Base-by-base conservation (phyloP, 2,113 vertebrate genomes). In the Rhynchomys soricoides region DNA sequence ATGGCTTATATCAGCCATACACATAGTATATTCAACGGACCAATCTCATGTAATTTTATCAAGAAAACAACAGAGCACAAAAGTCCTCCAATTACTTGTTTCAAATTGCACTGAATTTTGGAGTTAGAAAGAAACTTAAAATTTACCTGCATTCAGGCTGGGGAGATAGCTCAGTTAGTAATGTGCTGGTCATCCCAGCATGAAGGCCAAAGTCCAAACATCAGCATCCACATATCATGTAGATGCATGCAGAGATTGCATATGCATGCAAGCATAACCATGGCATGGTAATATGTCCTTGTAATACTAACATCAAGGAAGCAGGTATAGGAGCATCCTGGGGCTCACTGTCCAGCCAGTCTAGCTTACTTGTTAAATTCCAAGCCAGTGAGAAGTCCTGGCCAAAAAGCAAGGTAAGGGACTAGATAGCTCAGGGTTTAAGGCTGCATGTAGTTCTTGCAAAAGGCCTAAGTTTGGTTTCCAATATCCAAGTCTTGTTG, bases 51-150 rank as follows among this genome's bases (percentile, higher is more conserved):
- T 83, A 48, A 70, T 1, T 95, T 73, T 86, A 85, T 59, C 22
- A 86, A 31, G 6, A 50, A 81, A 79, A 82, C 24, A 73, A 71
- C 5, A 86, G 7, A 93, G 0, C 19, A 87, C 0, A 89, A 71
- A 83, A 79, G 4, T 71, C 55, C 12, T n/a, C 11, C 91, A 10
- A 82, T 86, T 78, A 91, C 8, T 94, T n/a, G 37, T 17, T 94
- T 73, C 73, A 48, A 96, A 94, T 11, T 89, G 12, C 26, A n/a
- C 3, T 89, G 90, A 94, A 91, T 82, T 81, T 92, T 59, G 81
- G 29, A 95, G 11, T 78, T 52, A 64, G 55, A 91, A 29, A 78
- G 50, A 93, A 95, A 95, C 2, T 52, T 94, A 62, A 96, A 82
- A 74, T 90, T 52, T 68, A 89, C 50, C 66, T 73, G 7, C 52